These are phyloP conservation scores for Zingel zingel DNA, from an alignment of 2,113 vertebrate species.

Conservation along the genomic window DNA sequence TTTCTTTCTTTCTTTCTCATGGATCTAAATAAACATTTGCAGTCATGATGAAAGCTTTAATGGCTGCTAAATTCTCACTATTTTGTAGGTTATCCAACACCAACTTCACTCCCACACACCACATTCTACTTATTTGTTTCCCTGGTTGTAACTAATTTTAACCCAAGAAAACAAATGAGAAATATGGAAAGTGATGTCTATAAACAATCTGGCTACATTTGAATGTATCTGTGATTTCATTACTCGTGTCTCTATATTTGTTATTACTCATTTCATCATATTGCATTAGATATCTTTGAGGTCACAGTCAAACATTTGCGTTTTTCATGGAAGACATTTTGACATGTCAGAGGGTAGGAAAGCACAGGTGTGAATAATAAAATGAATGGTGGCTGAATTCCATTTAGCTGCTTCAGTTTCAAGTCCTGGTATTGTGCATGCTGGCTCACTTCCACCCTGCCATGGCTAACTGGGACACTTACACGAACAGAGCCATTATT, in stretches of 20 bases:
- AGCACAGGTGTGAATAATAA: neutral
- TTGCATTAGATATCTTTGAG: neutral
- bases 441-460: neutral
- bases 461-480: neutral
- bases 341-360: neutral
- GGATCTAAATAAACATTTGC: constrained; percentile 66
- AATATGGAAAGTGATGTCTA: neutral
- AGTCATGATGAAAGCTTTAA: constrained; percentile 41
- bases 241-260: neutral
- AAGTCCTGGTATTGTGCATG: neutral
- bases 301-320: neutral
- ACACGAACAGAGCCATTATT: neutral
- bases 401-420: neutral
- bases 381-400: neutral
- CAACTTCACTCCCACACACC: neutral
- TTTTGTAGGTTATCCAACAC: constrained; percentile 43
- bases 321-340: neutral
- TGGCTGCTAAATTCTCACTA: constrained; percentile 43
- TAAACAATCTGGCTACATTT: neutral
- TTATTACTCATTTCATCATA: neutral
- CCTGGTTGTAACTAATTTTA: neutral
- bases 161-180: neutral
- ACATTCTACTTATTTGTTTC: constrained; percentile 10
- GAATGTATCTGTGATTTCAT: neutral
- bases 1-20: constrained; percentile 2